Base-by-base conservation (phyloP, 37 sponge, comb jelly and placozoan genomes). In the Chondrosia reniformis region DNA sequence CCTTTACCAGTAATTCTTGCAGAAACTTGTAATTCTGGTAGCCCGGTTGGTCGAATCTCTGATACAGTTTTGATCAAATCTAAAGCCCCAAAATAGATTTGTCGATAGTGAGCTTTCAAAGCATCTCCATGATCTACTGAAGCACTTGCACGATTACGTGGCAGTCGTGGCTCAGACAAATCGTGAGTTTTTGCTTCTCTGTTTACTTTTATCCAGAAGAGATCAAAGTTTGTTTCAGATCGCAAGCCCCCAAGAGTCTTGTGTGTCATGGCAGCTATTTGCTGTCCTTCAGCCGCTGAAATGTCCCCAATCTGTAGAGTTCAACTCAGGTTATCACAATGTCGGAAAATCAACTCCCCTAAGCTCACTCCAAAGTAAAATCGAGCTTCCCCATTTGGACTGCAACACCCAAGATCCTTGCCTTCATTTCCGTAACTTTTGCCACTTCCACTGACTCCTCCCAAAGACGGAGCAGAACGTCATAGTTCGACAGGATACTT, bases 381-480 rank as follows among this genome's bases (percentile, higher is more conserved):
- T 86, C 76, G 28, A 87, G 82, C 43, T 81, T 76, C 41, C 24
- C 33, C 82, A 75, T 80, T 56, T 80, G 82, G 39, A 63, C 74
- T 63, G 82, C 78, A 69, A 87, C 82, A 49, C 87, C 82, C 39
- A 78, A 64, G 37, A 87, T 77, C 63, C 87, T 82, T 22, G 82
- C 82, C 78, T 79, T 87, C 82, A 87, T 81, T 65, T 87, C 87
- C 31, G 78, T 81, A 67, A 66, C 87, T 33, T 80, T 73, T 39
- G 84, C 81, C 33, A 28, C 46, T 46, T 87, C 82, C 57, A 81
- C 12, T 17, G 87, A 81, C 54, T 87, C 79, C 0, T 41, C 78
- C 82, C 72, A 87, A 75, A 87, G 82, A 45, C 61, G 44, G 0
- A 80, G 31, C 17, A 87, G 82, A 30, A 87, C 62, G 2, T 49